Percentiles rank a stretch among this genome's conserved stretches.
These are phyloP conservation scores for Leuciscus waleckii DNA, from an alignment of 2,797 vertebrate genomes.

Conservation along the genomic window DNA sequence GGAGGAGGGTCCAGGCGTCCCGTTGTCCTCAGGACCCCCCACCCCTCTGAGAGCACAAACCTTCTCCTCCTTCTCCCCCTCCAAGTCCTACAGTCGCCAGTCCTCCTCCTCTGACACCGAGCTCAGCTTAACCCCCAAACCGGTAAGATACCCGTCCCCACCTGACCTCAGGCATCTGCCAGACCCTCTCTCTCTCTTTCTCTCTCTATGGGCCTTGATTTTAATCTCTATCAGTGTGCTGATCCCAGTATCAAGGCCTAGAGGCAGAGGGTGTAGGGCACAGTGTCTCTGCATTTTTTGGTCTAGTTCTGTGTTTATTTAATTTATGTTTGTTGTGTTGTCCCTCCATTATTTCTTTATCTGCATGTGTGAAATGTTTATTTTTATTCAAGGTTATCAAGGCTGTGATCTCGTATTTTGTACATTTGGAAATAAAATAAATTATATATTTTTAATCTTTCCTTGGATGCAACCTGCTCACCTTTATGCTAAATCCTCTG, in stretches of 20 bases:
- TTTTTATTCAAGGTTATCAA: conserved; percentile 9
- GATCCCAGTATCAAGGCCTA: not conserved
- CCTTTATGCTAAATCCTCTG: not conserved
- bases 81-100: conserved; percentile 92
- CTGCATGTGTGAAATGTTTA: conserved; percentile 8
- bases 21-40: conserved; percentile 95
- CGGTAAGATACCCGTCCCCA: conserved; percentile 80
- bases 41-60: conserved; percentile 99
- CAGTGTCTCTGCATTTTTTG: conserved; percentile 50
- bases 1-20: conserved; percentile 94
- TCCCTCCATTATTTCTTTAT: conserved; percentile 30
- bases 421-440: not conserved
- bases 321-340: conserved; percentile 40
- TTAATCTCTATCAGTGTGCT: not conserved
- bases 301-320: conserved; percentile 66
- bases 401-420: not conserved
- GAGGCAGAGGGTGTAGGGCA: conserved; percentile 25
- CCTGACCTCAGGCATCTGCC: conserved; percentile 9
- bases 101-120: conserved; percentile 95
- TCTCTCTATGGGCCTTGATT: not conserved
- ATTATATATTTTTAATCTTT: not conserved
- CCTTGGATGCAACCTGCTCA: conserved; percentile 5
- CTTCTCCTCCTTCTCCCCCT: conserved; percentile 94
- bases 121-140: conserved; percentile 95
- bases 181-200: not conserved